Conservation (phyloP, 2,888 invertebrate genomes). For the Philaethria dido region DNA sequence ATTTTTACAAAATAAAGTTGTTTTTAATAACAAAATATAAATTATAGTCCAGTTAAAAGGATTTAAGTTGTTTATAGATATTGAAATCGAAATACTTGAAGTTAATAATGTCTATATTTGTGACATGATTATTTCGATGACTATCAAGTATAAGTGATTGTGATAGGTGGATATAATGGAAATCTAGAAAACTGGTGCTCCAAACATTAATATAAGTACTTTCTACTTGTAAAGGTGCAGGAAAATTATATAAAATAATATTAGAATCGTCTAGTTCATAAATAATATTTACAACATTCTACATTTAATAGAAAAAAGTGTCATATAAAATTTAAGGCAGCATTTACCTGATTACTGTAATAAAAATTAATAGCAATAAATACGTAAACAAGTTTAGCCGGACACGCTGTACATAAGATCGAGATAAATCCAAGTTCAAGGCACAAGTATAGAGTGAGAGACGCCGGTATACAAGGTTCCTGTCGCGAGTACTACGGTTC, state of each 20-base stretch:
- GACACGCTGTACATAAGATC: constrained; percentile 69
- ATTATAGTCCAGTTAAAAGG: neutral
- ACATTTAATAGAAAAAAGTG: constrained; percentile 2
- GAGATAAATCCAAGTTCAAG: constrained; percentile 83
- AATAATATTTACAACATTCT: neutral
- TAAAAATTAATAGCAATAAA: constrained; percentile 29
- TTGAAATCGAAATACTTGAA: neutral
- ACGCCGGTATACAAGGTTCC: constrained; percentile 74
- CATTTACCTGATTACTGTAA: constrained; percentile 6
- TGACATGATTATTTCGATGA: neutral
- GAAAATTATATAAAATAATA: neutral
- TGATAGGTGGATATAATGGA: neutral
- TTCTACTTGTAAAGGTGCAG: too few species aligned
- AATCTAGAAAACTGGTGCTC: neutral
- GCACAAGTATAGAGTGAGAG: constrained; percentile 69
- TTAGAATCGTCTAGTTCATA: neutral
- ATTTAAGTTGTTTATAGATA: neutral
- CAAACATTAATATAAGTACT: neutral
- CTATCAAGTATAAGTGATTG: neutral
- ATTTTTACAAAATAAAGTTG: constrained; percentile 17
- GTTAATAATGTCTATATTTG: neutral
- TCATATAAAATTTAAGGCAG: neutral
- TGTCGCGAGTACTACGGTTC: constrained; percentile 60
- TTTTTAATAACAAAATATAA: constrained; percentile 6
- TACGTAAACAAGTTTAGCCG: constrained; percentile 47